phyloP scores from a whole-genome alignment of 2,113 vertebrate genomes.

The Galbula dea region DNA sequence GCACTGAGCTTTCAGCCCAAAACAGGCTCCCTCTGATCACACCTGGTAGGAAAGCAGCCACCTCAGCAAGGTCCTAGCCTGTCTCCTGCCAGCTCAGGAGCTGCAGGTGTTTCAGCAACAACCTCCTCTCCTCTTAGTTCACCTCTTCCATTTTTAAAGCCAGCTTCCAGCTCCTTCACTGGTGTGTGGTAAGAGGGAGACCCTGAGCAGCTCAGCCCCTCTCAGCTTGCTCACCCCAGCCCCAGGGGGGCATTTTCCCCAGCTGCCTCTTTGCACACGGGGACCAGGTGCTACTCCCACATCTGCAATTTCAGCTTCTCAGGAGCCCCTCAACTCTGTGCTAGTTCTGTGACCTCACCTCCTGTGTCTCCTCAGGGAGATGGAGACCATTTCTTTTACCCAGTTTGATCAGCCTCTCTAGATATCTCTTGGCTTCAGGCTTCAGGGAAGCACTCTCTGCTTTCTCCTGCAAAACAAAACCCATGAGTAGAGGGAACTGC shows the following conservation, averaged over 20 bases:
- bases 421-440: constrained; percentile 82
- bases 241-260: background rate
- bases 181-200: background rate
- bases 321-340: accelerated
- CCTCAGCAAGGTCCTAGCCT: constrained; percentile 6
- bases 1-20: background rate
- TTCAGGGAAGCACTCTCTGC: constrained; percentile 65
- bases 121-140: background rate
- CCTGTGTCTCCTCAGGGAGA: constrained; percentile 83
- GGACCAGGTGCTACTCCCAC: background rate
- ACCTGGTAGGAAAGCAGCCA: background rate
- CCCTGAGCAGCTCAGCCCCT: background rate
- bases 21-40: background rate
- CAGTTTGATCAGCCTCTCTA: constrained; percentile 89
- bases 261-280: accelerated
- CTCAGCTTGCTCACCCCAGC: background rate
- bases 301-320: background rate
- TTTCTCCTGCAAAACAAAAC: constrained; percentile 74
- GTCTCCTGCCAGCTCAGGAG: background rate
- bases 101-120: background rate
- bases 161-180: background rate
- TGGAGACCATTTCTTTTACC: constrained; percentile 91
- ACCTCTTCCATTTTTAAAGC: background rate
- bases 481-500: background rate
- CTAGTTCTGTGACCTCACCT: constrained; percentile 64